These are phyloP conservation scores for Amazonetta brasiliensis DNA, from an alignment of 2,797 vertebrate genomes.

Conservation along the genomic window DNA sequence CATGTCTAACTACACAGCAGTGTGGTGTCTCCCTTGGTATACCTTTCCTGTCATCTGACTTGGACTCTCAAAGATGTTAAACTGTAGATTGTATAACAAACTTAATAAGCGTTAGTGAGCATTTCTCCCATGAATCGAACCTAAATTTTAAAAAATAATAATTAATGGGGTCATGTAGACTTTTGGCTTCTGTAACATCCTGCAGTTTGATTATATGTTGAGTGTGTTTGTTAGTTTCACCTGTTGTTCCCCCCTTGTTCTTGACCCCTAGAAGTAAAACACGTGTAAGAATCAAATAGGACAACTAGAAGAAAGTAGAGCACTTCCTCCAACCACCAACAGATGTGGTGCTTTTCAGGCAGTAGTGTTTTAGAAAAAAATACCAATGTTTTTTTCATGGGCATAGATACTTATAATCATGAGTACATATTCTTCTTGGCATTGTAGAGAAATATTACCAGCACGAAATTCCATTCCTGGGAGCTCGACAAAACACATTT, in stretches of 20 bases:
- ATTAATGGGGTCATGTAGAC: background rate
- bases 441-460: constrained; percentile 77
- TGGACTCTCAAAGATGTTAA: background rate
- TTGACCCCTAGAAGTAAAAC: background rate
- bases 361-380: background rate
- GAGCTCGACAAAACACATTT: constrained; percentile 90
- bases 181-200: background rate
- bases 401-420: background rate
- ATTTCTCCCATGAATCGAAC: background rate
- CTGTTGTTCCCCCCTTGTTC: background rate
- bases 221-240: background rate
- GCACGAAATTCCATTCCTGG: constrained; percentile 92
- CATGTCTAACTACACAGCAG: background rate
- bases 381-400: background rate
- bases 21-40: background rate
- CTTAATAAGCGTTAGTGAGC: background rate
- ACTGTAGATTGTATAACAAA: background rate
- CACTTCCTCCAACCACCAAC: background rate
- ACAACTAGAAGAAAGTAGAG: background rate
- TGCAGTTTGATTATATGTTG: background rate
- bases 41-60: background rate
- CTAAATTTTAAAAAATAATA: background rate
- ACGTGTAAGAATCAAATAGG: background rate
- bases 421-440: background rate
- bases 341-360: background rate